Percentiles rank a stretch among this genome's conserved stretches.
Conservation (phyloP, 2,113 vertebrate species). For the Sinocyclocheilus anshuiensis region DNA sequence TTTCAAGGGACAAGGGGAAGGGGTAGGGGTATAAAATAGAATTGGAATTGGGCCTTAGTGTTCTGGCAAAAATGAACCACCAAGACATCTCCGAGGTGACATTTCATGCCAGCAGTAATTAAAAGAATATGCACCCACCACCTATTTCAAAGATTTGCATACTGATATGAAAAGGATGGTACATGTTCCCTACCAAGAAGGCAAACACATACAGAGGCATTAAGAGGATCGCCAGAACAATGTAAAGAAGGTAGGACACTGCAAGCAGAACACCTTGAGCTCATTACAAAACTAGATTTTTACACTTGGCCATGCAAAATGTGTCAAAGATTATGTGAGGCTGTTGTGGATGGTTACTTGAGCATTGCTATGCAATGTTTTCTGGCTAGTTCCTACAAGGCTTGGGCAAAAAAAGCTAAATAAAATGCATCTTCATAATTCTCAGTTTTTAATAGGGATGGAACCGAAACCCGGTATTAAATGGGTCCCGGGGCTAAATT, state of each 20-base stretch:
- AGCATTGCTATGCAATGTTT: background rate
- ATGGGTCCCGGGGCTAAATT: too few species aligned
- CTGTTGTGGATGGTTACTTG: background rate
- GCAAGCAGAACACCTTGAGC: background rate
- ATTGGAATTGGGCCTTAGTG: too few species aligned
- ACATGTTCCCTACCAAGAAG: background rate
- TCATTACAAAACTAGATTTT: slow-evolving; percentile 23
- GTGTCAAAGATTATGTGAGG: background rate
- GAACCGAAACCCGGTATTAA: too few species aligned
- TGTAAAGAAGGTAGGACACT: too few species aligned
- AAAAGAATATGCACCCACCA: slow-evolving; percentile 27
- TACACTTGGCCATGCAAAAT: background rate
- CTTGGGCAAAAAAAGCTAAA: background rate
- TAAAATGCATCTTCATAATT: background rate
- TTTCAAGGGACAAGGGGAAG: too few species aligned
- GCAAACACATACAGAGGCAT: slow-evolving; percentile 14
- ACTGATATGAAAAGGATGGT: slow-evolving; percentile 27
- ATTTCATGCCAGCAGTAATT: slow-evolving; percentile 43
- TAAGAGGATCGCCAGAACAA: background rate
- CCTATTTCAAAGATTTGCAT: background rate
- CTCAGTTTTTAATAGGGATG: too few species aligned
- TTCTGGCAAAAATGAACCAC: too few species aligned
- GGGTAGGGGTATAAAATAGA: too few species aligned
- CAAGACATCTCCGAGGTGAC: background rate
- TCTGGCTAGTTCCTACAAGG: background rate